Percentiles rank a stretch among this genome's conserved stretches.
Evolutionary conservation across 1,140 invertebrate genomes (phyloP).

Genomic region (Stratiolaelaps scimitus): DNA sequence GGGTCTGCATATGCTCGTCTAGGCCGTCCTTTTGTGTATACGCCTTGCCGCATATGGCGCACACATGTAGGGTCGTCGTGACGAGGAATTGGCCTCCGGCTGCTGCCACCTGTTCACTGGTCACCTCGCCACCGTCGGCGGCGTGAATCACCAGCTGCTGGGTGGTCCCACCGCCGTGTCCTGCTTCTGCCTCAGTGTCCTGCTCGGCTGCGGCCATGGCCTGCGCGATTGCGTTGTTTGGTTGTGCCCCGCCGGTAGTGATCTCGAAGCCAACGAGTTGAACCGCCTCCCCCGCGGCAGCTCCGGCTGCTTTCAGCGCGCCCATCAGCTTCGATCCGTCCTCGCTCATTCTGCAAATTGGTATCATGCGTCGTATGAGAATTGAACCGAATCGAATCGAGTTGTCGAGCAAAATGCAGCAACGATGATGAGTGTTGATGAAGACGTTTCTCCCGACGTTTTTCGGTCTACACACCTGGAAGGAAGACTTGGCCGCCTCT

Average conservation of each 20-base stretch:
- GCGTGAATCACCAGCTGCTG: slow-evolving; percentile 29
- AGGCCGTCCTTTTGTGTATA: slow-evolving; percentile 48
- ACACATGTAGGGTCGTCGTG: slow-evolving; percentile 37
- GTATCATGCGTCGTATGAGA: neutral
- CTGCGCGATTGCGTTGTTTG: slow-evolving; percentile 20
- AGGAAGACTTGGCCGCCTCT: too few relatives aligned
- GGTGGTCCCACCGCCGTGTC: too few relatives aligned
- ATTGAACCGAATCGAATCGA: too few relatives aligned
- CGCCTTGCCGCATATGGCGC: slow-evolving; percentile 45
- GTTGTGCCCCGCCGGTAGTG: neutral
- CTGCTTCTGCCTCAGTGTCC: slow-evolving; percentile 16
- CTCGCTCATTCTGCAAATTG: slow-evolving; percentile 19
- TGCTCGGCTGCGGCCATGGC: slow-evolving; percentile 23
- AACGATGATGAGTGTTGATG: too few relatives aligned
- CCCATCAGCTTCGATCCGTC: slow-evolving; percentile 27
- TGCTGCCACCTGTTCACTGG: neutral
- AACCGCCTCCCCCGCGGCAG: slow-evolving; percentile 3
- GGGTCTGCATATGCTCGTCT: slow-evolving; percentile 44
- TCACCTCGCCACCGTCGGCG: slow-evolving; percentile 3
- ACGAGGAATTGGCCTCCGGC: neutral
- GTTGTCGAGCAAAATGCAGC: too few relatives aligned
- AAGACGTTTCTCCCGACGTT: too few relatives aligned
- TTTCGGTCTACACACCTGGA: too few relatives aligned
- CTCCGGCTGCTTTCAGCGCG: slow-evolving; percentile 16
- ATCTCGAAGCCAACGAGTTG: slow-evolving; percentile 1